Evolutionary conservation across 2,888 invertebrate genomes (phyloP).

Genomic region (Lycophotia porphyrea): DNA sequence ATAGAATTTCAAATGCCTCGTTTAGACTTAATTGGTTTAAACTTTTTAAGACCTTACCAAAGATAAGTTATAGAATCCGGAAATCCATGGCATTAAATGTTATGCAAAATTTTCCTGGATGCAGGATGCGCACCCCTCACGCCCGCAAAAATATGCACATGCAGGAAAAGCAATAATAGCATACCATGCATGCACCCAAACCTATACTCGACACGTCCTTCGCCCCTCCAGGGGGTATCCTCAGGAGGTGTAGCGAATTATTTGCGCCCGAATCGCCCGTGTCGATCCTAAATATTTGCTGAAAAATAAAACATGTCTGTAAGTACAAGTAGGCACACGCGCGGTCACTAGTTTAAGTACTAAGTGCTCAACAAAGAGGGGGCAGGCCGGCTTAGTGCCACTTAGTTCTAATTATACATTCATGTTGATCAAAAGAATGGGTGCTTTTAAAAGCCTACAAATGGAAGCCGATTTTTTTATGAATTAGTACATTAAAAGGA

Average conservation of each 20-base stretch:
- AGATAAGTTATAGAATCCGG: too few relatives aligned
- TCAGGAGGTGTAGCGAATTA: too few relatives aligned
- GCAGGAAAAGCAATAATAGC: too few relatives aligned
- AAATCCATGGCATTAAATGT: too few relatives aligned
- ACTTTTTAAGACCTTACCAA: not conserved
- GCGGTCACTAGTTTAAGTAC: constrained; percentile 61
- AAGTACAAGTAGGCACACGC: constrained; percentile 51
- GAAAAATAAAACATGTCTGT: constrained; percentile 54
- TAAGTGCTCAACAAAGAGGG: constrained; percentile 66
- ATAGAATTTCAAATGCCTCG: not conserved
- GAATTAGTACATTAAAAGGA: constrained; percentile 68
- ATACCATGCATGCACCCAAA: too few relatives aligned
- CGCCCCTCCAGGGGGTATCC: too few relatives aligned
- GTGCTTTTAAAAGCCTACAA: constrained; percentile 65
- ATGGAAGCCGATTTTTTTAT: constrained; percentile 68
- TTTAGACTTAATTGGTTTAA: not conserved
- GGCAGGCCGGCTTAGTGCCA: constrained; percentile 63
- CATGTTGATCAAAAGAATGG: constrained; percentile 69
- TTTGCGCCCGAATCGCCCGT: too few relatives aligned
- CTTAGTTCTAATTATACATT: constrained; percentile 69
- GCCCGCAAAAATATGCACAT: too few relatives aligned
- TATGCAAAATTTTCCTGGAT: too few relatives aligned
- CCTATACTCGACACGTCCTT: too few relatives aligned
- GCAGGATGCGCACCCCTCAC: too few relatives aligned
- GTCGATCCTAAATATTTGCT: not conserved